Percentiles rank a stretch among this genome's conserved stretches.
Conservation (phyloP, 1,140 invertebrate species). For the Magallana ariakensis region DNA sequence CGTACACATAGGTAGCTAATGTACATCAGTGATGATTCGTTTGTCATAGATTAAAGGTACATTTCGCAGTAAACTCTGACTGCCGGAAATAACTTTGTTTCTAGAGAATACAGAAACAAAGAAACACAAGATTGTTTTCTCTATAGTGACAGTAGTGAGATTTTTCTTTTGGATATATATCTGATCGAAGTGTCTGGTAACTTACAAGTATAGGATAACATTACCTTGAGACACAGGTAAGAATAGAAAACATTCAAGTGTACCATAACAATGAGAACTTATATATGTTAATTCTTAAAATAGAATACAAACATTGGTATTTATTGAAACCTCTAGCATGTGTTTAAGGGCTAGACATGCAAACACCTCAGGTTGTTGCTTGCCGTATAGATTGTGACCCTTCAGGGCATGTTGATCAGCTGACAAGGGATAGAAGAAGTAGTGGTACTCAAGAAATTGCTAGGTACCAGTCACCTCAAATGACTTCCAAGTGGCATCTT, state of each 20-base stretch:
- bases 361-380: neutral
- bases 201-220: neutral
- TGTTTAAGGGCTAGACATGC: neutral
- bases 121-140: neutral
- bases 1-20: constrained; percentile 25
- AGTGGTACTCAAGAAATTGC: neutral
- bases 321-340: neutral
- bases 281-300: too few relatives aligned
- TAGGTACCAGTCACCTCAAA: neutral
- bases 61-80: neutral
- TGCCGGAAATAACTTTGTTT: constrained; percentile 2
- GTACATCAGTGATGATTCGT: constrained; percentile 19
- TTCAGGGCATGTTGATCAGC: neutral
- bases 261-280: too few relatives aligned
- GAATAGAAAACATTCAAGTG: neutral
- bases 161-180: constrained; percentile 1
- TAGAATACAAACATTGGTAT: neutral
- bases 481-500: neutral
- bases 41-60: constrained; percentile 32
- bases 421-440: neutral
- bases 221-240: constrained; percentile 13
- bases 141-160: too few relatives aligned
- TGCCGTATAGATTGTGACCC: neutral
- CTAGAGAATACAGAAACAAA: constrained; percentile 1
- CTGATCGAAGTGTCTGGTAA: neutral